Conservation (phyloP, 1,140 invertebrate genomes). For the Drosophila sucinea region DNA sequence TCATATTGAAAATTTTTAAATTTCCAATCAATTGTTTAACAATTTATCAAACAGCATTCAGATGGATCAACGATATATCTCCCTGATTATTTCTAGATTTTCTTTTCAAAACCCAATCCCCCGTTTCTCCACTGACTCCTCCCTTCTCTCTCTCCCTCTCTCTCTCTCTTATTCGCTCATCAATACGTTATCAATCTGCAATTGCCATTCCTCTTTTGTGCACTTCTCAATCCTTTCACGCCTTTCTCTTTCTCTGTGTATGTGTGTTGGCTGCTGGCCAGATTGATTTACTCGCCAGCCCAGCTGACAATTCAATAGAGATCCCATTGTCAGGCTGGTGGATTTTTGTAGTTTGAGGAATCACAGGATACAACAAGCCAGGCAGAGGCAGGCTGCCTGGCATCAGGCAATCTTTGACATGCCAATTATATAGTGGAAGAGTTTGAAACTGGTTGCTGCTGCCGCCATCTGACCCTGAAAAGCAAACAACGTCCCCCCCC, state of each 20-base stretch:
- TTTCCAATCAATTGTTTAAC: not conserved
- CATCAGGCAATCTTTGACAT: slow-evolving; percentile 45
- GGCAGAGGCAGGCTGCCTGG: not conserved
- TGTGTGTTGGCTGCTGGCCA: slow-evolving; percentile 30
- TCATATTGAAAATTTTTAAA: not conserved
- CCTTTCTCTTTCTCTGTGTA: slow-evolving; percentile 42
- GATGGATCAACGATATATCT: slow-evolving; percentile 15
- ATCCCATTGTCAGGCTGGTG: slow-evolving; percentile 34
- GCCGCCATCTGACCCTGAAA: slow-evolving; percentile 60
- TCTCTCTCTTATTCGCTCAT: slow-evolving; percentile 1
- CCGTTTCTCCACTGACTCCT: not conserved
- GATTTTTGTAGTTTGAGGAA: slow-evolving; percentile 17
- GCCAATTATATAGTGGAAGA: slow-evolving; percentile 52
- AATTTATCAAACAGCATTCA: slow-evolving; percentile 49
- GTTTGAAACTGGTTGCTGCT: slow-evolving; percentile 15
- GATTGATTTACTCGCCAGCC: slow-evolving; percentile 62
- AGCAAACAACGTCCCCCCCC: not conserved
- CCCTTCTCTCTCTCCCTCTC: not conserved
- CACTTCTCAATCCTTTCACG: slow-evolving; percentile 69
- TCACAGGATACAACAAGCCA: slow-evolving; percentile 49
- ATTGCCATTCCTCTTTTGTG: slow-evolving; percentile 13
- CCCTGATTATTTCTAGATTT: slow-evolving; percentile 6
- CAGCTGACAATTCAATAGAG: slow-evolving; percentile 63
- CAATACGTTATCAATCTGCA: slow-evolving; percentile 57
- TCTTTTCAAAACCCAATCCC: not conserved